phyloP scores from a whole-genome alignment of 2,888 invertebrate genomes.

The Tetranychus truncatus region DNA sequence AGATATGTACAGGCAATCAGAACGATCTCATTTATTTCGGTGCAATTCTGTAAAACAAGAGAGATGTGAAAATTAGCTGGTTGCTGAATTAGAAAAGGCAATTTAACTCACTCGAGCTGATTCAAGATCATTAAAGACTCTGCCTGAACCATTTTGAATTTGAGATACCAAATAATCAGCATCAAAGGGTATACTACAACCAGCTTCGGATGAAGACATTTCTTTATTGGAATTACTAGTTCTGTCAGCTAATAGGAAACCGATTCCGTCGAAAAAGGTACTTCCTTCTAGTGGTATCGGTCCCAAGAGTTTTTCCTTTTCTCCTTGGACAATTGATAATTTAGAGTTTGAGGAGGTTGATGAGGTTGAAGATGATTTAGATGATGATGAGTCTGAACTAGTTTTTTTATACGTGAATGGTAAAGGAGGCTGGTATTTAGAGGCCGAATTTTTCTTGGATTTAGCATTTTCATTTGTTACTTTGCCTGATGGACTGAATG shows the following conservation, averaged over 20 bases:
- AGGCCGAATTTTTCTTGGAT: neutral
- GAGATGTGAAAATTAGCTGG: neutral
- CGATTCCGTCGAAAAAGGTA: slow-evolving; percentile 12
- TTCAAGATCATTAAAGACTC: slow-evolving; percentile 28
- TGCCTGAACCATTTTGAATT: slow-evolving; percentile 31
- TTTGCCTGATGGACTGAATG: neutral
- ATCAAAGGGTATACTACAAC: slow-evolving; percentile 29
- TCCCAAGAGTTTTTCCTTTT: slow-evolving; percentile 19
- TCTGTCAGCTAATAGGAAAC: slow-evolving; percentile 14
- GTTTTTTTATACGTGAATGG: neutral
- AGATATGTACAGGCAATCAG: slow-evolving; percentile 32
- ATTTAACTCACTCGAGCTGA: slow-evolving; percentile 22
- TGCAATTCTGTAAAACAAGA: slow-evolving; percentile 12
- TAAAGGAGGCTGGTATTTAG: neutral
- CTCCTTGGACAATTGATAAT: neutral
- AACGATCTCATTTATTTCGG: slow-evolving; percentile 26
- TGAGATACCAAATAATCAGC: slow-evolving; percentile 30
- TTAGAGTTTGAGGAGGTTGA: neutral
- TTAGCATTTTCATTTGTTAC: neutral
- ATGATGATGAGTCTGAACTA: slow-evolving; percentile 5
- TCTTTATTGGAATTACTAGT: neutral
- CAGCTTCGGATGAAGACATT: neutral
- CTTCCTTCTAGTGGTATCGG: slow-evolving; percentile 16
- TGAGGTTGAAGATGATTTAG: neutral
- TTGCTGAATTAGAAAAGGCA: neutral